phyloP scores from a whole-genome alignment of 2,888 invertebrate species.

The Leptinotarsa rubiginosa region DNA sequence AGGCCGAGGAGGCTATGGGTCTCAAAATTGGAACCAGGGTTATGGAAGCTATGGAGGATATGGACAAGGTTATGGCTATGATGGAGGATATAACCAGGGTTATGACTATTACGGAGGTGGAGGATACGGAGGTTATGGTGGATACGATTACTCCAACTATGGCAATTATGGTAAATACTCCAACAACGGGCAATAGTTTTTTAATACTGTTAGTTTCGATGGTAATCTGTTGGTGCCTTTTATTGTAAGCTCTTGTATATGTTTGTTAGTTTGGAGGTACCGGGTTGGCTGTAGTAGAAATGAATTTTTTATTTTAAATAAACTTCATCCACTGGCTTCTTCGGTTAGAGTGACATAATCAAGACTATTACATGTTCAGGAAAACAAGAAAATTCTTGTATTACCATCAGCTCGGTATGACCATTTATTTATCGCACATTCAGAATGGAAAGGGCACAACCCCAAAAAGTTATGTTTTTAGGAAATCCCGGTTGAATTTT shows the following conservation, averaged over 20 bases:
- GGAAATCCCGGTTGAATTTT: too few species aligned
- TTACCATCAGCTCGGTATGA: constrained; percentile 29
- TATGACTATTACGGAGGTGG: constrained; percentile 85
- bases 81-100: constrained; percentile 73
- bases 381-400: constrained; percentile 9
- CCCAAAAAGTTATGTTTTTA: too few species aligned
- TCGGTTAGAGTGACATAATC: not conserved
- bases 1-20: constrained; percentile 71
- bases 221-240: constrained; percentile 16
- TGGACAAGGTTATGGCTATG: constrained; percentile 73
- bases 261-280: constrained; percentile 19
- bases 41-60: constrained; percentile 68
- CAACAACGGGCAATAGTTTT: constrained; percentile 56
- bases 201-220: not conserved
- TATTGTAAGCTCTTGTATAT: constrained; percentile 37
- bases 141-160: constrained; percentile 84
- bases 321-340: not conserved
- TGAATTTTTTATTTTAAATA: not conserved
- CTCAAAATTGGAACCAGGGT: constrained; percentile 75
- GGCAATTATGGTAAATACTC: constrained; percentile 84
- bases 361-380: too few species aligned
- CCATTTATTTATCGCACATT: not conserved
- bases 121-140: constrained; percentile 83
- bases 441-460: too few species aligned
- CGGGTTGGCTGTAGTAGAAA: constrained; percentile 32